phyloP scores from a whole-genome alignment of 1,140 invertebrate genomes.

The Charaxes varanes region DNA sequence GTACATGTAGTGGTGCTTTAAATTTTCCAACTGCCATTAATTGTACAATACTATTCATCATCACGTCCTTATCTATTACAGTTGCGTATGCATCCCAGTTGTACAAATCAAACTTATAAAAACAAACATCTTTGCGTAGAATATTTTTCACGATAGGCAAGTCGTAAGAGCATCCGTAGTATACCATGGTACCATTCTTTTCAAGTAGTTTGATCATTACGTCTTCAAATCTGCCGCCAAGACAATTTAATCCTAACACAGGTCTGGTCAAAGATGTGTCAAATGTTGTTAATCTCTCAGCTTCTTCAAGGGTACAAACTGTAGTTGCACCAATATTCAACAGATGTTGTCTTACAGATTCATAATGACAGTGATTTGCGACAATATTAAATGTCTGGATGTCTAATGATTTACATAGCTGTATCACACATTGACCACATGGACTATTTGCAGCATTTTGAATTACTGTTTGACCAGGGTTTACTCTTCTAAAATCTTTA shows the following conservation, averaged over 20 bases:
- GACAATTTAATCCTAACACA: constrained; percentile 93
- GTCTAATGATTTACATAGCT: constrained; percentile 84
- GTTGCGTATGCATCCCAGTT: constrained; percentile 80
- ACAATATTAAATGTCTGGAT: constrained; percentile 91
- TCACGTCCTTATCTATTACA: constrained; percentile 75
- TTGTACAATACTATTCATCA: constrained; percentile 84
- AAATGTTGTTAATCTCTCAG: constrained; percentile 80
- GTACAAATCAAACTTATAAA: constrained; percentile 94
- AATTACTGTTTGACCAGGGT: constrained; percentile 82
- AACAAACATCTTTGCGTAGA: constrained; percentile 91
- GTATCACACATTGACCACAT: constrained; percentile 94
- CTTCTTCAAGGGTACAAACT: constrained; percentile 91
- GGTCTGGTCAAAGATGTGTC: constrained; percentile 80
- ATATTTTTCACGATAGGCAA: constrained; percentile 87
- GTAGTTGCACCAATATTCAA: constrained; percentile 85
- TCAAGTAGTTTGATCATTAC: constrained; percentile 85
- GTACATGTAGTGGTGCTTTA: constrained; percentile 79
- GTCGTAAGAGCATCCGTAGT: constrained; percentile 95
- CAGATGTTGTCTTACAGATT: constrained; percentile 81
- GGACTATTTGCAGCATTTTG: constrained; percentile 98
- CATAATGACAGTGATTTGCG: constrained; percentile 82
- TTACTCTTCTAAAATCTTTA: constrained; percentile 88
- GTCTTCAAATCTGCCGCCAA: constrained; percentile 92
- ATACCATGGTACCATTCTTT: constrained; percentile 86
- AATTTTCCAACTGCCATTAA: constrained; percentile 82